phyloP scores from a whole-genome alignment of 2,113 vertebrate species.

The Oenanthe melanoleuca region DNA sequence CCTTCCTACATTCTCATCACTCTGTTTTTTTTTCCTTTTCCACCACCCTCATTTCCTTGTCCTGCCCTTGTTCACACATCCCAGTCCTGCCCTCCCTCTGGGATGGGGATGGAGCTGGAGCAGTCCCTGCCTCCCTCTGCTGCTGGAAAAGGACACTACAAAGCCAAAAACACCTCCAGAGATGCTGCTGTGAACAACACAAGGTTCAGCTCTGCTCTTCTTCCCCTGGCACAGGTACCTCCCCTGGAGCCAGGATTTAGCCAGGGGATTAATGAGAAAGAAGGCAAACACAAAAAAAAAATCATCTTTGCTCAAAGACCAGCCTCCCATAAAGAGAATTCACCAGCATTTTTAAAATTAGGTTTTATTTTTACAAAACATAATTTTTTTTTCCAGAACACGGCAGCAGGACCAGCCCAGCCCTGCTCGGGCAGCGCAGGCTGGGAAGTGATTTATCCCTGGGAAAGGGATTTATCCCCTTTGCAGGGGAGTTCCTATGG shows the following conservation, averaged over 20 bases:
- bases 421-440: accelerated
- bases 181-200: background rate
- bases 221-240: accelerated
- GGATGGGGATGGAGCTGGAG: background rate
- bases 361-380: slow-evolving; percentile 31
- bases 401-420: background rate
- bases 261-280: background rate
- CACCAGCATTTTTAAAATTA: background rate
- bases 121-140: slow-evolving; percentile 28
- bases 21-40: accelerated
- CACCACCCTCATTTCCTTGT: background rate
- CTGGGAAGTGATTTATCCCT: background rate
- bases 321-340: background rate
- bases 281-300: background rate
- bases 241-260: background rate
- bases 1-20: background rate
- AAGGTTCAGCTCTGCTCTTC: background rate
- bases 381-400: background rate
- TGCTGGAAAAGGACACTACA: slow-evolving; percentile 10
- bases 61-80: background rate
- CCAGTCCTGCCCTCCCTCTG: background rate
- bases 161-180: background rate
- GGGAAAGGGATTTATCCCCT: too few species aligned
- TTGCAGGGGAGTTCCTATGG: accelerated
- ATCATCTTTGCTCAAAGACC: background rate